These are phyloP conservation scores for Pristionchus arcanus DNA, from an alignment of 2,888 invertebrate genomes.

Conservation along the genomic window DNA sequence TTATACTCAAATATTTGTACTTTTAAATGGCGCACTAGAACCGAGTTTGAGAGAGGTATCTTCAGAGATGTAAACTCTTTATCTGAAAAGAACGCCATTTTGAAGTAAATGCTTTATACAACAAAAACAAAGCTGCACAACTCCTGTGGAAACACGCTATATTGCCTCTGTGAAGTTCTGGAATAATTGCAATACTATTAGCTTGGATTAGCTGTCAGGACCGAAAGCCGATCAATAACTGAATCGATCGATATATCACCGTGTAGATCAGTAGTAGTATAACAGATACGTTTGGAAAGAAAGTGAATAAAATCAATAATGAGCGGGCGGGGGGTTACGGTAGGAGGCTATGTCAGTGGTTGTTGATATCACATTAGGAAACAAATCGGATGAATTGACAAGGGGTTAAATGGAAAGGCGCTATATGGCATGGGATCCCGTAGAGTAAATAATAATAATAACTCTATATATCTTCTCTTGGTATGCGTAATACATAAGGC, in stretches of 20 bases:
- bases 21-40: neutral
- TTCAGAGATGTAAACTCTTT: slow-evolving; percentile 11
- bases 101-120: slow-evolving; percentile 19
- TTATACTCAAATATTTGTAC: neutral
- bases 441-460: neutral
- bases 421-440: slow-evolving; percentile 9
- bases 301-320: slow-evolving; percentile 19
- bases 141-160: neutral
- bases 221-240: neutral
- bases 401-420: slow-evolving; percentile 31
- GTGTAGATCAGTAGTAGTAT: slow-evolving; percentile 13
- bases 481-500: neutral
- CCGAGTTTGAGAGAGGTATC: slow-evolving; percentile 14
- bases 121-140: neutral
- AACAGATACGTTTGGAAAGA: neutral
- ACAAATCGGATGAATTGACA: neutral
- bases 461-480: neutral
- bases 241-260: slow-evolving; percentile 31
- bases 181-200: slow-evolving; percentile 40
- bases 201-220: neutral
- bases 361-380: neutral
- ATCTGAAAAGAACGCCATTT: neutral
- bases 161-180: neutral
- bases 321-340: neutral
- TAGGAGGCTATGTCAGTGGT: slow-evolving; percentile 1